Evolutionary conservation across 2,888 invertebrate genomes (phyloP).

Genomic region (Elegia similella): DNA sequence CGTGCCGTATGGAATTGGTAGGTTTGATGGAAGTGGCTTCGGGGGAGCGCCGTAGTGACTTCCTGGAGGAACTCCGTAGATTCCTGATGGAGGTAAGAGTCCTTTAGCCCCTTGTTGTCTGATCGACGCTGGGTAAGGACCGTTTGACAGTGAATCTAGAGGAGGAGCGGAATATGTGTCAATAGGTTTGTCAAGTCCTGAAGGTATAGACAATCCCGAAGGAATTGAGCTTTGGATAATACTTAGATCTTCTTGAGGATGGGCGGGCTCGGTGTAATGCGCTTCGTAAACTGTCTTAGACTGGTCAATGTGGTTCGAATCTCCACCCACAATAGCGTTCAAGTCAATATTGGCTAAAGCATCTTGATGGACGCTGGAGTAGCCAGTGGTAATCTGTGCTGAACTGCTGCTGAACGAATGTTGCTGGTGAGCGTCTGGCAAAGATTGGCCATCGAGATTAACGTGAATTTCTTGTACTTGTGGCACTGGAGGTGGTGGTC

Average conservation of each 20-base stretch:
- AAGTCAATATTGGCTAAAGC: slow-evolving; percentile 65
- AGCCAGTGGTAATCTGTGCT: slow-evolving; percentile 63
- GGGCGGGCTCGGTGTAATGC: slow-evolving; percentile 67
- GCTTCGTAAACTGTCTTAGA: slow-evolving; percentile 76
- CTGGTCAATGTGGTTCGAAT: slow-evolving; percentile 73
- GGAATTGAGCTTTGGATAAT: slow-evolving; percentile 36
- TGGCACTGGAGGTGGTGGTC: slow-evolving; percentile 54
- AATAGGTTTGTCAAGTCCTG: slow-evolving; percentile 43
- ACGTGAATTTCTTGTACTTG: slow-evolving; percentile 49
- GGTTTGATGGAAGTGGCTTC: slow-evolving; percentile 46
- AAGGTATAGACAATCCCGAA: slow-evolving; percentile 24
- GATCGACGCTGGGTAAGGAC: slow-evolving; percentile 55
- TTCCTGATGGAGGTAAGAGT: slow-evolving; percentile 81
- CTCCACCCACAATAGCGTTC: slow-evolving; percentile 68
- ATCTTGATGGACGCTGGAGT: slow-evolving; percentile 72
- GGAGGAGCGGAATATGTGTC: slow-evolving; percentile 70
- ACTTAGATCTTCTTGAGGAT: slow-evolving; percentile 45
- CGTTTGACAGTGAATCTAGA: slow-evolving; percentile 64
- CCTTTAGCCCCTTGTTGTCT: slow-evolving; percentile 76
- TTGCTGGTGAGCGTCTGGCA: slow-evolving; percentile 36
- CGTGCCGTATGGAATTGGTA: slow-evolving; percentile 69
- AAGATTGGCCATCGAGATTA: slow-evolving; percentile 47
- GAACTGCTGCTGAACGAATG: slow-evolving; percentile 21
- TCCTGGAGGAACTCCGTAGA: slow-evolving; percentile 83
- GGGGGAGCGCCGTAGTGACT: slow-evolving; percentile 73